Evolutionary conservation across 2,888 invertebrate genomes (phyloP).

Genomic region (Acanthosepion pharaonis): DNA sequence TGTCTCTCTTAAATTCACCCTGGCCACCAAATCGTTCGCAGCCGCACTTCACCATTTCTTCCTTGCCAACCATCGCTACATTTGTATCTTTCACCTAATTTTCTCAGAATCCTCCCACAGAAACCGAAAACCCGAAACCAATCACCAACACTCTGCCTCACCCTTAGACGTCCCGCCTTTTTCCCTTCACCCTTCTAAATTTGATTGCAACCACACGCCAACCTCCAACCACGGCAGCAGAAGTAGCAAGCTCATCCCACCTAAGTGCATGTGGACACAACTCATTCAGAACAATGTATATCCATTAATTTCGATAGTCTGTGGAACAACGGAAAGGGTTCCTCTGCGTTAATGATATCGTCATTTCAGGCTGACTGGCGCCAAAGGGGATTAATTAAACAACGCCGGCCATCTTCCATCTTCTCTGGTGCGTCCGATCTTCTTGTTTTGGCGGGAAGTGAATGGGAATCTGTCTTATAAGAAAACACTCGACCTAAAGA

Average conservation of each 20-base stretch:
- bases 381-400: slow-evolving; percentile 22
- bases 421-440: neutral
- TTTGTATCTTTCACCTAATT: neutral
- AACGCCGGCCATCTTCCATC: neutral
- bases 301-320: neutral
- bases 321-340: neutral
- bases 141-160: neutral
- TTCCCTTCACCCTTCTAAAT: neutral
- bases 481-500: neutral
- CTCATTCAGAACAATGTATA: neutral
- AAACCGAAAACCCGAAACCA: neutral
- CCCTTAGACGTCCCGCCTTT: neutral
- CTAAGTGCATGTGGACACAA: neutral
- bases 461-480: no score
- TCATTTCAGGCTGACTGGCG: neutral
- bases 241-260: neutral
- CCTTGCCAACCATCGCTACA: neutral
- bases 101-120: neutral
- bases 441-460: neutral
- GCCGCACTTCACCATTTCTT: neutral
- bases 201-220: neutral
- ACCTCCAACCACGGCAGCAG: neutral
- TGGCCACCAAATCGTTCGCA: no score
- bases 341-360: slow-evolving; percentile 9
- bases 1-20: no score